A percentile compares a stretch with the other conserved stretches of the same genome.
Evolutionary conservation across 1,140 invertebrate genomes (phyloP).

Genomic region (Hyphantria cunea): DNA sequence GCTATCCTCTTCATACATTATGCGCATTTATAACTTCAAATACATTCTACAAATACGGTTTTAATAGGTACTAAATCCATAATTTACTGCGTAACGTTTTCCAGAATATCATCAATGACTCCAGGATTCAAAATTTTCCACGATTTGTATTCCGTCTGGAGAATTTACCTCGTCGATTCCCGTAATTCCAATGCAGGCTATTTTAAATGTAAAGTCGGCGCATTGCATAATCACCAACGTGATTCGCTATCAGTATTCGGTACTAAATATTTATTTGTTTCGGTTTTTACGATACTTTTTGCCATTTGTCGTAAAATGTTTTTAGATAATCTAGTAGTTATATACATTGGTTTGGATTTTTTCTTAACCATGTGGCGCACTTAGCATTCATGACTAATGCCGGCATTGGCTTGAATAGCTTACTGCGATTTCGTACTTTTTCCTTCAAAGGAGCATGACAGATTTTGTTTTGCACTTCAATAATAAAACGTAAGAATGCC

Average conservation of each 20-base stretch:
- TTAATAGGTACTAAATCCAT: constrained; percentile 14
- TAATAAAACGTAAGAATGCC: too few species aligned
- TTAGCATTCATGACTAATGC: not conserved
- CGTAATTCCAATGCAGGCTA: constrained; percentile 74
- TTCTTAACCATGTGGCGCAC: constrained; percentile 10
- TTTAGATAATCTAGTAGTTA: constrained; percentile 40
- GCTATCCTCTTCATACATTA: too few species aligned
- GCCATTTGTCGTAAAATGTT: constrained; percentile 46
- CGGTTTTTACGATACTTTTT: constrained; percentile 56
- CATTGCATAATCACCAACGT: constrained; percentile 77
- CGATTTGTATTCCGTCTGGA: constrained; percentile 77
- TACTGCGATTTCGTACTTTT: too few species aligned
- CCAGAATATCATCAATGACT: constrained; percentile 55
- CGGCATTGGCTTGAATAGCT: too few species aligned
- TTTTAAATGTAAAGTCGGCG: constrained; percentile 76
- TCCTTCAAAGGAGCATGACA: too few species aligned
- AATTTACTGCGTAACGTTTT: constrained; percentile 4
- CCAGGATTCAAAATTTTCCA: constrained; percentile 74
- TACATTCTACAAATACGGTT: not conserved
- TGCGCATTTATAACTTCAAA: too few species aligned
- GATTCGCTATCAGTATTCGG: constrained; percentile 74
- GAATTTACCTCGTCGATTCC: constrained; percentile 67
- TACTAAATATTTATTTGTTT: constrained; percentile 75
- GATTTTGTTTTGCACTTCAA: too few species aligned
- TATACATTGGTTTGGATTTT: constrained; percentile 21